phyloP scores from a whole-genome alignment of 2,888 invertebrate species.

The Xestoiulus laeticollis region DNA sequence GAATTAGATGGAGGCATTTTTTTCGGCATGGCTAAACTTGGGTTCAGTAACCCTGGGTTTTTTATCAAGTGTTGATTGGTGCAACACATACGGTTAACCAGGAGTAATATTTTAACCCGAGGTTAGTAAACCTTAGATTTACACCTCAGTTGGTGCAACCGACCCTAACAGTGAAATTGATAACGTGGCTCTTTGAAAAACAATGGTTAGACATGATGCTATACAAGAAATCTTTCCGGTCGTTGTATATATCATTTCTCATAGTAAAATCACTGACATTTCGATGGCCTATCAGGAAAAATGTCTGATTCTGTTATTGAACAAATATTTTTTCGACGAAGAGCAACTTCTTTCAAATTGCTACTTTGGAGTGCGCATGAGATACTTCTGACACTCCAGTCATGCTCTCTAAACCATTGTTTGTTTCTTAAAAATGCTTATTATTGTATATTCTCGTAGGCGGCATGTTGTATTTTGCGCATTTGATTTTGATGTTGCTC shows the following conservation, averaged over 20 bases:
- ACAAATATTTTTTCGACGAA: neutral
- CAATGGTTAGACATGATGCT: neutral
- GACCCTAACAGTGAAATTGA: too few species aligned
- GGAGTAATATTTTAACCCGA: too few species aligned
- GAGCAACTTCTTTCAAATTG: neutral
- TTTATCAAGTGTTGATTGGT: too few species aligned
- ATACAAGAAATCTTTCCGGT: neutral
- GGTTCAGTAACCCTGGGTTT: too few species aligned
- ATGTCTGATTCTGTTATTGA: conserved; percentile 26
- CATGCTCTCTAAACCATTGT: neutral
- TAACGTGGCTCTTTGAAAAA: too few species aligned
- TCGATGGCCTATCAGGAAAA: neutral
- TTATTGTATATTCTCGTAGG: neutral
- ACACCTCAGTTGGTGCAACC: too few species aligned
- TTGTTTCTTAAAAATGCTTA: conserved; percentile 10
- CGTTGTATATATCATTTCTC: neutral
- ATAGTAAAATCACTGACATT: neutral
- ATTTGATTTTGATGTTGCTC: conserved; percentile 26
- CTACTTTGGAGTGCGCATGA: neutral
- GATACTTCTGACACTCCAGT: conserved; percentile 2
- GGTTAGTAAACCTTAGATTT: too few species aligned
- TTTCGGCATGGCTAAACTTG: too few species aligned
- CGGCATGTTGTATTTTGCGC: conserved; percentile 19
- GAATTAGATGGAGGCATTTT: too few species aligned
- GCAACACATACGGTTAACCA: too few species aligned